Conservation (phyloP, 2,113 vertebrate species). For the Ailurus styani region DNA sequence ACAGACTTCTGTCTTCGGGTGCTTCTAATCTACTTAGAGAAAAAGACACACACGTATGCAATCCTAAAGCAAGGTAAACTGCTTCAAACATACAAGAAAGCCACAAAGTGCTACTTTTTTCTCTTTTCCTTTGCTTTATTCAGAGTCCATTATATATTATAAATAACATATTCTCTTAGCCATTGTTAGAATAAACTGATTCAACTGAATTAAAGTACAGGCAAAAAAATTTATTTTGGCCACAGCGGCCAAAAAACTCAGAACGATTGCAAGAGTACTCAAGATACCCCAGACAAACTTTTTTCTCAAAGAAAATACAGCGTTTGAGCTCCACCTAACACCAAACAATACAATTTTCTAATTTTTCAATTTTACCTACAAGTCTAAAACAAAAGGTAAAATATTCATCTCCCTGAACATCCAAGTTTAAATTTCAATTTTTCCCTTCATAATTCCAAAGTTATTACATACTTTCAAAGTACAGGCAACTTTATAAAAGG, state of each 20-base stretch:
- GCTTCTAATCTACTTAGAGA: background rate
- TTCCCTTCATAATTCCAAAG: background rate
- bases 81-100: background rate
- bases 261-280: background rate
- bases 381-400: background rate
- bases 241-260: background rate
- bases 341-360: background rate
- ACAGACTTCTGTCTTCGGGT: background rate
- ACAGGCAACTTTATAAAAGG: background rate
- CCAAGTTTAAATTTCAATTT: background rate
- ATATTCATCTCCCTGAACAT: background rate
- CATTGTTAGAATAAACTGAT: background rate
- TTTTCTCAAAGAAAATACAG: background rate
- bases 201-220: background rate
- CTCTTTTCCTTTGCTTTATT: background rate
- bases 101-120: background rate
- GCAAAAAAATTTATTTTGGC: no score
- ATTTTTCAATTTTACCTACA: background rate
- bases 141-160: background rate
- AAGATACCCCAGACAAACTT: background rate
- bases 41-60: background rate
- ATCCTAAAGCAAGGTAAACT: background rate
- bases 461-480: background rate
- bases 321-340: background rate
- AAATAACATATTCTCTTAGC: background rate